phyloP scores from a whole-genome alignment of 2,113 vertebrate species.

The Struthidea cinerea region DNA sequence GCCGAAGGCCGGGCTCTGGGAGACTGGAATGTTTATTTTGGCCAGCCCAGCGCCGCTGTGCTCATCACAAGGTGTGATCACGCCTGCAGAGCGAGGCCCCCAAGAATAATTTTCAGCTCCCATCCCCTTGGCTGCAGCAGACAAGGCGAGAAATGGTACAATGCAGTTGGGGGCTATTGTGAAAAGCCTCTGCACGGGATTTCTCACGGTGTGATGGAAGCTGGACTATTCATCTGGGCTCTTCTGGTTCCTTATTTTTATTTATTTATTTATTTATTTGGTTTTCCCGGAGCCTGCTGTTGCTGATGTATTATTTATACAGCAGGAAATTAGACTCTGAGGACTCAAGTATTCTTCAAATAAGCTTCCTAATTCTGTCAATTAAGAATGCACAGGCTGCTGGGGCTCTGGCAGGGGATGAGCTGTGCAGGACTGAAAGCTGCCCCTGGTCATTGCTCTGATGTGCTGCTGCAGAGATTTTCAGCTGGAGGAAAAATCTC shows the following conservation, averaged over 20 bases:
- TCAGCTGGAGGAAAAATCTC: conserved; percentile 8
- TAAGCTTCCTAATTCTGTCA: conserved; percentile 63
- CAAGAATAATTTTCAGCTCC: conserved; percentile 20
- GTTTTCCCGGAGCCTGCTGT: conserved; percentile 31
- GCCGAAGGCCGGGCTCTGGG: neutral
- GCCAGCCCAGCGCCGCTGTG: neutral
- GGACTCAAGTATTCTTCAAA: conserved; percentile 60
- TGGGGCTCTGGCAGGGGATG: conserved; percentile 19
- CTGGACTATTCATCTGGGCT: neutral
- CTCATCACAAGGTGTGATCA: conserved; percentile 53
- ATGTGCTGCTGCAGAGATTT: neutral
- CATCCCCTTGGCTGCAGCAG: neutral
- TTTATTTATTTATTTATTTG: neutral
- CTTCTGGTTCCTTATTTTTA: neutral
- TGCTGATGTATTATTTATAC: conserved; percentile 65
- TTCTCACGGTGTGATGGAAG: conserved; percentile 21
- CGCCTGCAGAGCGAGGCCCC: neutral
- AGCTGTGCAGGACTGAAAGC: neutral
- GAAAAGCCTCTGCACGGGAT: conserved; percentile 27
- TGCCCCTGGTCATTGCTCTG: conserved; percentile 27
- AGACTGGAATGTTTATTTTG: neutral
- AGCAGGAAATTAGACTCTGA: conserved; percentile 64
- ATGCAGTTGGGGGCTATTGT: neutral
- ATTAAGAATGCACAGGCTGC: conserved; percentile 49
- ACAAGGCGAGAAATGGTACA: conserved; percentile 38